These are phyloP conservation scores for Paramisgurnus dabryanus DNA, from an alignment of 2,113 vertebrate species.

Conservation along the genomic window DNA sequence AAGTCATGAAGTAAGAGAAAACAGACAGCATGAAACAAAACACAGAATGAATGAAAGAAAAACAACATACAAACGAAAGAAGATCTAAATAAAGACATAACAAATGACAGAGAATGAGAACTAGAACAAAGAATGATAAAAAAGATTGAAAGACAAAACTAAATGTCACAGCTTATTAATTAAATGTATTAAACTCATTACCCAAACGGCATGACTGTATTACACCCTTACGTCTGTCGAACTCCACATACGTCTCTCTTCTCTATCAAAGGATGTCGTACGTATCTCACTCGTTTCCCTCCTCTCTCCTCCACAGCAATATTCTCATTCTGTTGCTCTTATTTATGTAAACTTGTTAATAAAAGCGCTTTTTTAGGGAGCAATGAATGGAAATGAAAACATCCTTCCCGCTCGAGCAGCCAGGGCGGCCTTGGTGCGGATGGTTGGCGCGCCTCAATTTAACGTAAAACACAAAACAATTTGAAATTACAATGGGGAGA, in stretches of 20 bases:
- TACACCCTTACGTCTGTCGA: background rate
- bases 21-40: too few species aligned
- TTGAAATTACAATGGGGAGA: constrained; percentile 78
- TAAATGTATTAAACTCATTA: constrained; percentile 22
- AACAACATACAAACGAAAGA: background rate
- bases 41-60: background rate
- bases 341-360: constrained; percentile 73
- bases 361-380: constrained; percentile 69
- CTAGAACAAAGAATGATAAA: background rate
- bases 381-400: constrained; percentile 67
- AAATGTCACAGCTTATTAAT: constrained; percentile 15
- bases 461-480: constrained; percentile 79
- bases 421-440: constrained; percentile 52
- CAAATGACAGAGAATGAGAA: background rate
- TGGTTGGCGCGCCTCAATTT: constrained; percentile 69
- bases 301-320: constrained; percentile 49
- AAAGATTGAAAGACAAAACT: background rate
- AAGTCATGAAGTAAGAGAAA: background rate
- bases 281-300: background rate
- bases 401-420: constrained; percentile 53
- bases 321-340: constrained; percentile 56
- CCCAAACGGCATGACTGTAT: background rate
- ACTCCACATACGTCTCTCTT: background rate
- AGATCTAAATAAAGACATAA: background rate
- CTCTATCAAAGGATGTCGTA: background rate